Conservation (phyloP, 1,140 invertebrate genomes). For the Lepeophtheirus salmonis region DNA sequence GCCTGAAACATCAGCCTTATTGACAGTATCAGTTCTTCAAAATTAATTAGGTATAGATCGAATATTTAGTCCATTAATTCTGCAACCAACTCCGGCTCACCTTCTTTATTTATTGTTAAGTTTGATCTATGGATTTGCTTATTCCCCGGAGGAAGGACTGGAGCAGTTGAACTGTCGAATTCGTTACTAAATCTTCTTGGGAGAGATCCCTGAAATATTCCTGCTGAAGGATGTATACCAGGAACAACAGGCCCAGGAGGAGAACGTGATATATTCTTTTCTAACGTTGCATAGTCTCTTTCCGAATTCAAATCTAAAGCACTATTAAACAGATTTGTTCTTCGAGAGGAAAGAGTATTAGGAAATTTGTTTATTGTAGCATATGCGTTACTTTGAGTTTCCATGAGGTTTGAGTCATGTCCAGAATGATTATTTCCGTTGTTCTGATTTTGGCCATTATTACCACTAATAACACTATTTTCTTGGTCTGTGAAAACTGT, state of each 20-base stretch:
- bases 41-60: too few species aligned
- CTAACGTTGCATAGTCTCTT: constrained; percentile 17
- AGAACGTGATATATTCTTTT: not conserved
- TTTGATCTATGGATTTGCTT: not conserved
- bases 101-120: constrained; percentile 11
- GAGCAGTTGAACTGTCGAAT: not conserved
- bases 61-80: constrained; percentile 4
- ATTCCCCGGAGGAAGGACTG: not conserved
- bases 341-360: constrained; percentile 31
- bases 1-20: too few species aligned
- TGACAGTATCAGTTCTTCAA: too few species aligned
- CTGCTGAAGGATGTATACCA: constrained; percentile 3
- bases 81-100: constrained; percentile 13
- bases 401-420: constrained; percentile 18
- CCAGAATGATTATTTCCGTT: constrained; percentile 12
- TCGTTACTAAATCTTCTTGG: constrained; percentile 5
- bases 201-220: not conserved
- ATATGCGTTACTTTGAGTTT: constrained; percentile 44
- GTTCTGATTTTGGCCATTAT: not conserved
- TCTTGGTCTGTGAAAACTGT: constrained; percentile 68
- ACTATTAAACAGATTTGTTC: constrained; percentile 21
- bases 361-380: constrained; percentile 57
- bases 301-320: constrained; percentile 1
- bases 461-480: constrained; percentile 31
- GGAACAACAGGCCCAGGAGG: constrained; percentile 15